Base-by-base conservation (phyloP, 1,140 invertebrate species). In the Hetaerina americana region DNA sequence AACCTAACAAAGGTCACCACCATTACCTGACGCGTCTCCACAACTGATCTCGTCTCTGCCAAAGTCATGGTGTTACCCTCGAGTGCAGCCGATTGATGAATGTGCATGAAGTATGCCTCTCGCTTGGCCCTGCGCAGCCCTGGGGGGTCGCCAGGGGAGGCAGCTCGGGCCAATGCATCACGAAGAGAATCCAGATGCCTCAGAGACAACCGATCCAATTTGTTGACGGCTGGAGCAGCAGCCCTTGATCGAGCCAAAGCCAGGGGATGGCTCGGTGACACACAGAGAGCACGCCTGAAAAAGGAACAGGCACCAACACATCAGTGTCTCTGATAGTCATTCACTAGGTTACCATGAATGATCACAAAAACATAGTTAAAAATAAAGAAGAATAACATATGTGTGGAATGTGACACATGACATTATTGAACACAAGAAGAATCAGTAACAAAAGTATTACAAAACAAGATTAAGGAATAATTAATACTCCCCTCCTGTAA, bases 1-100 rank as follows among this genome's bases (percentile, higher is more conserved):
- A n/a, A n/a, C n/a, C n/a, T n/a, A n/a, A n/a, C n/a, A n/a, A n/a
- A n/a, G n/a, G n/a, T n/a, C 40, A 5, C 22, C 2, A 12, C 2
- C 15, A 57, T 5, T 57, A 57, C 40, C 40, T 96, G 89, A 74
- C 93, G 86, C 0, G 95, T 98, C 83, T 99, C 95, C 10, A 99
- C 84, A 72, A 99, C 91, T 70, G 92, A 91, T 73, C 95, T 84
- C 0, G 96, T 96, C 81, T 99, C 92, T 25, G 90, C 87, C n/a
- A 98, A 83, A 27, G 93, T 92, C 89, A 99, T 93, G 0, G 96
- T 98, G 77, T 98, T 99, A 1, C 97, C 97, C 84, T 98, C 96
- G 74, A 99, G 97, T 29, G 93, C 96, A 71, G 96, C 95, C 1
- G 95, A 97, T 78, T 99, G 96, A 82, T 98, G 97, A 72, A 99